A percentile compares a stretch with the other conserved stretches of the same genome.
These are phyloP conservation scores for Gryllus bimaculatus DNA, from an alignment of 1,140 invertebrate genomes.

Conservation along the genomic window DNA sequence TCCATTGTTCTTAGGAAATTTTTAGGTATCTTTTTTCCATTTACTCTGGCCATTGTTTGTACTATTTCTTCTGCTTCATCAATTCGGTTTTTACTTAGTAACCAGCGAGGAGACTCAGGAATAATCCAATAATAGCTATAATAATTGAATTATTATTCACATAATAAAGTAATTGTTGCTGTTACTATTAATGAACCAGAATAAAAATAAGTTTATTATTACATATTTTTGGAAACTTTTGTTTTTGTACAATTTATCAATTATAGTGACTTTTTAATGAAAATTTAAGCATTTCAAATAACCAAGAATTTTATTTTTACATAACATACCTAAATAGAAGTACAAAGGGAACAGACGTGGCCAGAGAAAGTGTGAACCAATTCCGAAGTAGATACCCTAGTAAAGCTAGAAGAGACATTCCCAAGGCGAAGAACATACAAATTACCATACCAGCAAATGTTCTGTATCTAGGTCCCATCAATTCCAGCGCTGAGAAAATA, in stretches of 20 bases:
- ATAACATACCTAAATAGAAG: constrained; percentile 45
- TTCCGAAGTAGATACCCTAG: constrained; percentile 51
- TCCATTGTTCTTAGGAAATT: constrained; percentile 42
- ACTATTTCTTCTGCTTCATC: constrained; percentile 48
- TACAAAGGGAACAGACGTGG: constrained; percentile 58
- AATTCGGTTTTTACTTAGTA: constrained; percentile 47
- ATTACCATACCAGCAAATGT: constrained; percentile 58
- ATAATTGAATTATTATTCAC: background rate
- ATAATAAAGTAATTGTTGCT: too few species aligned
- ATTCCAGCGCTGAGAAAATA: constrained; percentile 42
- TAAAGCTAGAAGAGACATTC: constrained; percentile 52
- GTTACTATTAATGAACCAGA: background rate
- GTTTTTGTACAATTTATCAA: too few species aligned
- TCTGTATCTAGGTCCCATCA: constrained; percentile 56
- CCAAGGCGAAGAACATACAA: constrained; percentile 54
- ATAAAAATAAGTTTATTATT: background rate
- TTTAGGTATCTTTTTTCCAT: constrained; percentile 40
- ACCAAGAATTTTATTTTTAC: background rate
- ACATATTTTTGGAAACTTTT: too few species aligned
- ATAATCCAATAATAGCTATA: constrained; percentile 47
- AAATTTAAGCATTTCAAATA: background rate
- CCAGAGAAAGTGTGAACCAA: constrained; percentile 55
- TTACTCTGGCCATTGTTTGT: constrained; percentile 45
- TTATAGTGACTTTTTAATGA: background rate
- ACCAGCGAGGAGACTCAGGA: constrained; percentile 60